Conservation (phyloP, 2,888 invertebrate species). For the Drosophila multiciliata region DNA sequence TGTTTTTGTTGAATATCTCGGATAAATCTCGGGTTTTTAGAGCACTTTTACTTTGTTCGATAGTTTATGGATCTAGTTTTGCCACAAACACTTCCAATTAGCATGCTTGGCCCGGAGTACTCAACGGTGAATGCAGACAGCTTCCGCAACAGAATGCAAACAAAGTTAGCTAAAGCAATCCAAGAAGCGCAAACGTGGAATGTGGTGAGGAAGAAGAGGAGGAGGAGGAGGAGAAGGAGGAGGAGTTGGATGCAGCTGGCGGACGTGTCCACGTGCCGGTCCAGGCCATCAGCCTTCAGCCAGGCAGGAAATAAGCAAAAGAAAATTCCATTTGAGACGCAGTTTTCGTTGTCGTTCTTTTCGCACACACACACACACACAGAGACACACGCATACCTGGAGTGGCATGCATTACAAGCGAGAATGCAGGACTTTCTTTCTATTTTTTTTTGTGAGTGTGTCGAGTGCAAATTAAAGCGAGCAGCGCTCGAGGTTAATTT, state of each 20-base stretch:
- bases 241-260: slow-evolving; percentile 1
- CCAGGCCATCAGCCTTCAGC: slow-evolving; percentile 58
- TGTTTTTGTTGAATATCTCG: no score
- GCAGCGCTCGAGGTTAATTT: slow-evolving; percentile 77
- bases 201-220: neutral
- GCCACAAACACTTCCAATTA: slow-evolving; percentile 24
- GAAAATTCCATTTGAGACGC: slow-evolving; percentile 77
- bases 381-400: slow-evolving; percentile 13
- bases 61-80: neutral
- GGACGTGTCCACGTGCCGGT: slow-evolving; percentile 47
- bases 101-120: slow-evolving; percentile 16
- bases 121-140: slow-evolving; percentile 28
- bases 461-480: slow-evolving; percentile 78
- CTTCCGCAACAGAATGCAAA: slow-evolving; percentile 53
- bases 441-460: slow-evolving; percentile 9
- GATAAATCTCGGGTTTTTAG: neutral
- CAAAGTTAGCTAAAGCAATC: slow-evolving; percentile 35
- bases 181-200: slow-evolving; percentile 27
- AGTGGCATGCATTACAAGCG: slow-evolving; percentile 63
- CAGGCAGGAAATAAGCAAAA: slow-evolving; percentile 73
- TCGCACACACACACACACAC: neutral
- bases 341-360: slow-evolving; percentile 14
- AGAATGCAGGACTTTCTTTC: slow-evolving; percentile 22
- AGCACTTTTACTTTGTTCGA: neutral
- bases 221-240: neutral